These are phyloP conservation scores for Heliconius himera DNA, from an alignment of 1,140 invertebrate genomes.

Conservation along the genomic window DNA sequence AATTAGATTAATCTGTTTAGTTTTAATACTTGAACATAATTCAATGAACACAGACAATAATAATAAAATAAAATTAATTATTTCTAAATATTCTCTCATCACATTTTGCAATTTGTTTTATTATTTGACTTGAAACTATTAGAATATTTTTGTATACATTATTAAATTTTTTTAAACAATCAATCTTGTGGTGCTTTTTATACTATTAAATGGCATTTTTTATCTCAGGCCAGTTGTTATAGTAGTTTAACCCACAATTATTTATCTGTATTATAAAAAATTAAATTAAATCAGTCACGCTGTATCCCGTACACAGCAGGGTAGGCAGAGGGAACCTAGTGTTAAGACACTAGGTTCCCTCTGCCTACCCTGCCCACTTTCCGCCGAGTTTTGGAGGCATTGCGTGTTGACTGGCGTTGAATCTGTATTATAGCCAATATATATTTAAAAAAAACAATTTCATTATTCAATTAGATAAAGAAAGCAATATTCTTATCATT, in stretches of 20 bases:
- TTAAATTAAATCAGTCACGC: too few species aligned
- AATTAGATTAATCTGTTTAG: background rate
- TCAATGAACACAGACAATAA: slow-evolving; percentile 2
- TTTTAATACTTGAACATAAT: background rate
- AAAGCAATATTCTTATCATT: too few species aligned
- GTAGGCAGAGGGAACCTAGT: too few species aligned
- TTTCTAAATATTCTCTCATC: background rate
- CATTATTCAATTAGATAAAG: too few species aligned
- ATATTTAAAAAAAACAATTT: too few species aligned
- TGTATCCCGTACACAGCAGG: too few species aligned
- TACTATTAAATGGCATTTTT: background rate
- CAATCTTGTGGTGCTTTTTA: background rate
- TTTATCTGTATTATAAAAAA: background rate
- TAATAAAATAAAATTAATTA: background rate
- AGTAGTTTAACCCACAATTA: background rate
- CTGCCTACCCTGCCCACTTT: too few species aligned
- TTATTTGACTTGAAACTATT: background rate
- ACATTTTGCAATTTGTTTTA: too few species aligned
- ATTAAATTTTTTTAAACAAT: background rate
- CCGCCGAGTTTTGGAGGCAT: too few species aligned
- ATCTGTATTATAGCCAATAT: background rate
- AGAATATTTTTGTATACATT: background rate
- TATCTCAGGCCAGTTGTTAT: background rate
- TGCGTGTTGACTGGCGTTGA: too few species aligned
- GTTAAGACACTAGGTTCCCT: too few species aligned